A percentile compares a stretch with the other conserved stretches of the same genome.
Evolutionary conservation across 2,113 vertebrate genomes (phyloP).

Genomic region (Peromyscus maniculatus): DNA sequence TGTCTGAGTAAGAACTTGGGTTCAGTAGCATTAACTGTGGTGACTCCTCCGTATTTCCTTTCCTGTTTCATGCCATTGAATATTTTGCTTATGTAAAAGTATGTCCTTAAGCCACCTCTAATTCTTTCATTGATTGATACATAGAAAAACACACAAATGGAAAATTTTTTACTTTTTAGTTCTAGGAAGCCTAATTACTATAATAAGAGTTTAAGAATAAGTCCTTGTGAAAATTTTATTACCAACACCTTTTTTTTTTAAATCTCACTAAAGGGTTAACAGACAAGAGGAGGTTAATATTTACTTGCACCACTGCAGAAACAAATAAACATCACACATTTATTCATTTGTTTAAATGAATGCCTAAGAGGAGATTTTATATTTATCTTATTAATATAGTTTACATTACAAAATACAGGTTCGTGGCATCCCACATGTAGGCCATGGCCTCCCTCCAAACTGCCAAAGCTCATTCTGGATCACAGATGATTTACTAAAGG

Average conservation of each 20-base stretch:
- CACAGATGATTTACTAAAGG: slow-evolving; percentile 57
- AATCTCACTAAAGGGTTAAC: not conserved
- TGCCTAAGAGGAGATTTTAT: not conserved
- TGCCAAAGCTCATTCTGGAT: slow-evolving; percentile 61
- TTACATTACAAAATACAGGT: slow-evolving; percentile 42
- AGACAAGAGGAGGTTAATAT: not conserved
- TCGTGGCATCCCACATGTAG: slow-evolving; percentile 15
- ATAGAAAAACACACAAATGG: not conserved
- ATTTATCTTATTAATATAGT: slow-evolving; percentile 9
- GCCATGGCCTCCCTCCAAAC: slow-evolving; percentile 59
- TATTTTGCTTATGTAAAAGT: slow-evolving; percentile 35
- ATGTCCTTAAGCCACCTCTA: not conserved
- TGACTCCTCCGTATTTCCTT: not conserved
- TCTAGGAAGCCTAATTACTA: not conserved
- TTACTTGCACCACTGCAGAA: not conserved
- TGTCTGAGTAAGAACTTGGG: not conserved
- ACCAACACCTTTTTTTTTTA: not conserved
- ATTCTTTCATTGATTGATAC: not conserved
- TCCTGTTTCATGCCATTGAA: not conserved
- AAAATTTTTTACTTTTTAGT: not conserved
- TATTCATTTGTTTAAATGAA: not conserved
- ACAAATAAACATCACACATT: not conserved
- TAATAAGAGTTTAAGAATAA: not conserved
- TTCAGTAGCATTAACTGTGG: not conserved
- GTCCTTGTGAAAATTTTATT: not conserved